Conservation (phyloP, 2,888 invertebrate genomes). For the Dione vanillae region DNA sequence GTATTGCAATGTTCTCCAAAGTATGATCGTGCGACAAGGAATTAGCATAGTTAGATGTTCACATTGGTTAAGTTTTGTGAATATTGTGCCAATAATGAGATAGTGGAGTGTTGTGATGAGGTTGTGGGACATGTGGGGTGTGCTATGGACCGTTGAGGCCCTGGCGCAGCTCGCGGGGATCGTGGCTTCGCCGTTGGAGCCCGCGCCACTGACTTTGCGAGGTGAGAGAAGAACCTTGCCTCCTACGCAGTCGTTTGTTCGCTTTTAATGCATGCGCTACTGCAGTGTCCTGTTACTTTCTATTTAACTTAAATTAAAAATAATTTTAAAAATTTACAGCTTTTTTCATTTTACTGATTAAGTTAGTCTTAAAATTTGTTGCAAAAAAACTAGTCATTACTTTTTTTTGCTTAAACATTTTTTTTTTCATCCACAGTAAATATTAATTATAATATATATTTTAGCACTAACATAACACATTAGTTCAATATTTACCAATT, state of each 20-base stretch:
- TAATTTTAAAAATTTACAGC: not conserved
- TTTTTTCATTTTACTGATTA: slow-evolving; percentile 7
- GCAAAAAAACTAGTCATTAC: not conserved
- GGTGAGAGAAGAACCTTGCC: slow-evolving; percentile 76
- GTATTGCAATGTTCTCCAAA: slow-evolving; percentile 74
- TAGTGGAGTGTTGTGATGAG: slow-evolving; percentile 84
- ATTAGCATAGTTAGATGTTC: slow-evolving; percentile 81
- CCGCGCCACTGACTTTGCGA: slow-evolving; percentile 69
- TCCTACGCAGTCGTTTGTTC: slow-evolving; percentile 62
- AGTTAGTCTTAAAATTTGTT: no score
- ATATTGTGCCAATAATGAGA: slow-evolving; percentile 84
- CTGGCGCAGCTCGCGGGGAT: slow-evolving; percentile 71
- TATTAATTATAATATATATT: no score
- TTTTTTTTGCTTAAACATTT: no score
- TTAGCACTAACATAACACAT: no score
- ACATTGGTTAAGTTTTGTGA: slow-evolving; percentile 81
- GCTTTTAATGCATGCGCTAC: slow-evolving; percentile 59
- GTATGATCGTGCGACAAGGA: slow-evolving; percentile 82
- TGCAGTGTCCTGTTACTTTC: slow-evolving; percentile 34
- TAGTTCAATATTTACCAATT: no score
- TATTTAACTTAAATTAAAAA: slow-evolving; percentile 9
- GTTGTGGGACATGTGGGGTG: slow-evolving; percentile 82
- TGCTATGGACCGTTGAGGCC: slow-evolving; percentile 76
- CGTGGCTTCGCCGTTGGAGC: slow-evolving; percentile 75
- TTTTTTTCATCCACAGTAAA: no score